Evolutionary conservation across 2,888 invertebrate genomes (phyloP), one percentile per base, ranked within the genome.

Genomic region (Xestia sexstrigata): DNA sequence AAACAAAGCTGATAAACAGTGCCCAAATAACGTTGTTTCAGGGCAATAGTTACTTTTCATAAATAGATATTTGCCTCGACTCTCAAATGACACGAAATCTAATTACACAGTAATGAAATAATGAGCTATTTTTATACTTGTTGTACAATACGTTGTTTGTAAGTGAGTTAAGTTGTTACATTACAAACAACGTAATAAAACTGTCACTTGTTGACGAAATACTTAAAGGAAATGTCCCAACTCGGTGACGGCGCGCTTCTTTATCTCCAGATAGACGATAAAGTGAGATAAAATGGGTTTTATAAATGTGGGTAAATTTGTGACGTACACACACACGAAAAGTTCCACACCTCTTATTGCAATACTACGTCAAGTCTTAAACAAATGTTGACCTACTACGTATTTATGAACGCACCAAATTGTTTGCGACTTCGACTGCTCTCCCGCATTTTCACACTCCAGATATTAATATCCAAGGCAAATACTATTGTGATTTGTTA

Each of bases 331-430:
- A 52, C 63, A 83, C 86, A 92, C 90, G 92, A 95, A 96, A 96
- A 93, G 91, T 95, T 95, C 95, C 95, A 95, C 95, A 85, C 95
- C 95, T 95, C 93, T 92, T 87, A 86, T 86, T 88, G 84, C 78
- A 78, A 77, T 76, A 76, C 88, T 93, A 94, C 95, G 95, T 95
- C 94, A 93, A 92, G 83, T 70, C 81, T 88, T 90, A 82, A 84
- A 81, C 92, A 94, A 95, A 96, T 95, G 94, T 95, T 95, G 91
- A 91, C 92, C 35, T 82, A 87, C 90, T 91, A 94, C 93, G 94
- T 93, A 92, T 91, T 89, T 84, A 86, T 87, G 84, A 87, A 85
- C 85, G 89, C 88, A 86, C 83, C 55, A 76, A 75, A 74, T 73
- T 68, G 76, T 80, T 78, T 83, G 81, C 87, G 79, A 81, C 85